Conservation (phyloP, 2,113 vertebrate species). For the Ellobius talpinus region DNA sequence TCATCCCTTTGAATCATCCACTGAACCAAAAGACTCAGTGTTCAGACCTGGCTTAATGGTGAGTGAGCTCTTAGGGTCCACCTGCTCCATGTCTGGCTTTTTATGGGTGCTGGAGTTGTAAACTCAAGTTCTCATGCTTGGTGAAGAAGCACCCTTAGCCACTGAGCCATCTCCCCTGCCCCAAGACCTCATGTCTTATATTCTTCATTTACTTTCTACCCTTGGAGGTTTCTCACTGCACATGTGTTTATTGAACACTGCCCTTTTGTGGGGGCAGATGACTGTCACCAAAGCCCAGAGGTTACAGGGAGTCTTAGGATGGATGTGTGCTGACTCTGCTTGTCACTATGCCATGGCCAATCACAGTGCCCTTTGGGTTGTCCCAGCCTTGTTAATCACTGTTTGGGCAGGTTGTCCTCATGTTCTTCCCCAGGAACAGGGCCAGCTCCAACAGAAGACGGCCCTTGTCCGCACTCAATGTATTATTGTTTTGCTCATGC, state of each 20-base stretch:
- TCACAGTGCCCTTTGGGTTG: constrained; percentile 51
- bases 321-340: constrained; percentile 14
- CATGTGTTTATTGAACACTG: neutral
- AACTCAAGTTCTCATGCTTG: neutral
- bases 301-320: constrained; percentile 49
- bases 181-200: rapidly evolving
- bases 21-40: neutral
- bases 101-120: neutral
- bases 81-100: neutral
- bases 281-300: neutral
- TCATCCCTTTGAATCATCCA: neutral
- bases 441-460: constrained; percentile 85
- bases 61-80: neutral
- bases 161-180: neutral
- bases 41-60: neutral
- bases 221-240: neutral
- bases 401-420: constrained; percentile 84
- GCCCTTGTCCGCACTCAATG: constrained; percentile 83
- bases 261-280: neutral
- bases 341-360: constrained; percentile 72
- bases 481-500: constrained; percentile 73
- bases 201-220: rapidly evolving
- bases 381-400: constrained; percentile 82
- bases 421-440: constrained; percentile 79
- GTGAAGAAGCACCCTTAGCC: too few relatives aligned